Evolutionary conservation across 2,888 invertebrate species (phyloP), one percentile per base, ranked within the genome.

Genomic region (Cataglyphis rosenhaueri): DNA sequence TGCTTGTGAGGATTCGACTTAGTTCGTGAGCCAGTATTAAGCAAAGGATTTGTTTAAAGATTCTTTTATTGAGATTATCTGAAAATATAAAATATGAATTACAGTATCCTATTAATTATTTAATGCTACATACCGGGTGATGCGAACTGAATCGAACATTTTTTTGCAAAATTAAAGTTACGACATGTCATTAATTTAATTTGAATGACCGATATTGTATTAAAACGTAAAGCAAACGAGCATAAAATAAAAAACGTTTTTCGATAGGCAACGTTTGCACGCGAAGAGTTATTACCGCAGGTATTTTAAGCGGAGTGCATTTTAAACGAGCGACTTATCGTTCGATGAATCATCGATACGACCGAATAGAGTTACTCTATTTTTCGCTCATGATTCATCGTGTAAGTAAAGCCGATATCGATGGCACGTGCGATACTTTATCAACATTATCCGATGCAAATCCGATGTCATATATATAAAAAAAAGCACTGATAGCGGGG

Each of bases 301-400:
- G 41, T 78, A 44, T 59, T 78, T 78, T 78, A 59, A 71, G 57
- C 57, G 10, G 12, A 70, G 25, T 35, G 73, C 35, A 70, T 70
- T 78, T 78, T 78, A 78, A 78, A 71, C 59, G 59, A 78, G 35
- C 57, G 73, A 78, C 73, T 78, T 78, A 78, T 70, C 78, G 59
- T 32, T 18, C 35, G 78, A 71, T 71, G 73, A 78, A 78, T 78
- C 78, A 78, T 71, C 59, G 78, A 70, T 57, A 25, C 10, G 57
- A 32, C 44, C 78, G 78, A 52, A 52, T 52, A n/a, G 52, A 52
- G 52, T 78, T 78, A 78, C 21, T 59, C 73, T 12, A 78, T 78
- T 78, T 78, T 59, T 78, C 44, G 15, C 25, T 18, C 18, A 59
- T 78, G 59, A 71, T 71, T 78, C 59, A 70, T 78, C 21, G 21